Percentiles rank a stretch among this genome's conserved stretches.
Conservation (phyloP, 2,113 vertebrate species). For the Murina feae region DNA sequence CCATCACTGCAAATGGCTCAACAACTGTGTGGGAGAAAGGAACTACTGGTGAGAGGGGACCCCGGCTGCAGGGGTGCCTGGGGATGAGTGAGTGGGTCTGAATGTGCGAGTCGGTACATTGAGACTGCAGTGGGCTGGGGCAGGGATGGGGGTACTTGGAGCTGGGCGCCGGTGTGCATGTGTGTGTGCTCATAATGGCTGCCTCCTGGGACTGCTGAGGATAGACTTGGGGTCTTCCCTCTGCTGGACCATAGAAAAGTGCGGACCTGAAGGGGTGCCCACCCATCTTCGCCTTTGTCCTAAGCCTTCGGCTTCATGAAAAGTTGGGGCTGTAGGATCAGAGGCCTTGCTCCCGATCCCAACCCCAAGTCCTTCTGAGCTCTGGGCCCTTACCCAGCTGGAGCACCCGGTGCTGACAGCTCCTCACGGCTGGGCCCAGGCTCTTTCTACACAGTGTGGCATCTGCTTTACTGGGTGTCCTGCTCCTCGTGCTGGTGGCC, state of each 20-base stretch:
- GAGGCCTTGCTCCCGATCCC: not conserved
- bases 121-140: not conserved
- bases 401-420: slow-evolving; percentile 49
- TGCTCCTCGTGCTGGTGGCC: slow-evolving; percentile 87
- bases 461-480: slow-evolving; percentile 90
- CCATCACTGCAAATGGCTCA: slow-evolving; percentile 98
- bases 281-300: not conserved
- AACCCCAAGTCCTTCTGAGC: not conserved
- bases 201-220: not conserved
- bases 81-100: not conserved
- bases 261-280: not conserved
- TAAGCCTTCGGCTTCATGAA: not conserved
- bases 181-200: not conserved
- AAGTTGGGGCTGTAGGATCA: slow-evolving; percentile 4
- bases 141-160: not conserved
- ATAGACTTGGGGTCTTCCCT: not conserved
- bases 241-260: not conserved
- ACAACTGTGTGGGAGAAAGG: slow-evolving; percentile 97
- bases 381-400: not conserved
- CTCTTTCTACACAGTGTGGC: slow-evolving; percentile 91
- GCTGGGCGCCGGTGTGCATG: not conserved
- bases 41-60: slow-evolving; percentile 87
- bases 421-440: slow-evolving; percentile 77
- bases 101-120: not conserved
- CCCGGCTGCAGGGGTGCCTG: not conserved